A percentile compares a stretch with the other conserved stretches of the same genome.
These are phyloP conservation scores for Busseola fusca DNA, from an alignment of 2,888 invertebrate genomes.

Conservation along the genomic window DNA sequence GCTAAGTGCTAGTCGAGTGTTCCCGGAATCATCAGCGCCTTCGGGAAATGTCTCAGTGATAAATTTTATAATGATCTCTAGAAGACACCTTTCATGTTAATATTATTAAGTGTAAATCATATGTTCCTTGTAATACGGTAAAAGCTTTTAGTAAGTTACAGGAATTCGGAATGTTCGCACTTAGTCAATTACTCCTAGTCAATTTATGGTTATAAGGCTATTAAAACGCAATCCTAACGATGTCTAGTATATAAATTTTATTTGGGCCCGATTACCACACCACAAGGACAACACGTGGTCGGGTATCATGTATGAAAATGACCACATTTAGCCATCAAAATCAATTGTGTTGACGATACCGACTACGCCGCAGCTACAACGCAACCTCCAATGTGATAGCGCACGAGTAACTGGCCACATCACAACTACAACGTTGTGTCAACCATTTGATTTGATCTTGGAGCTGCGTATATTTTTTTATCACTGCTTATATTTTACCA, in stretches of 20 bases:
- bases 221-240: background rate
- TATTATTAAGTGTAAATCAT: background rate
- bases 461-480: too few species aligned
- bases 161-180: background rate
- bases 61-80: background rate
- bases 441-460: too few species aligned
- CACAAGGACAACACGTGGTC: too few species aligned
- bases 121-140: background rate
- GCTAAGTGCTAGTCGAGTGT: background rate
- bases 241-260: background rate
- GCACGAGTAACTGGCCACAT: too few species aligned
- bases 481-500: too few species aligned
- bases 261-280: background rate
- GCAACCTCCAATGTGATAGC: too few species aligned
- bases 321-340: too few species aligned
- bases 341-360: too few species aligned
- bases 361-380: too few species aligned
- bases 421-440: too few species aligned
- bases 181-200: too few species aligned
- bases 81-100: background rate
- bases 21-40: background rate
- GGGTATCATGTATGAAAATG: too few species aligned
- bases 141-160: background rate
- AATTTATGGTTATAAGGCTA: background rate
- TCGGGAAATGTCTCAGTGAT: background rate